Percentiles rank a stretch among this genome's conserved stretches.
phyloP scores from a whole-genome alignment of 2,888 invertebrate species.

The Pachydiplax longipennis region DNA sequence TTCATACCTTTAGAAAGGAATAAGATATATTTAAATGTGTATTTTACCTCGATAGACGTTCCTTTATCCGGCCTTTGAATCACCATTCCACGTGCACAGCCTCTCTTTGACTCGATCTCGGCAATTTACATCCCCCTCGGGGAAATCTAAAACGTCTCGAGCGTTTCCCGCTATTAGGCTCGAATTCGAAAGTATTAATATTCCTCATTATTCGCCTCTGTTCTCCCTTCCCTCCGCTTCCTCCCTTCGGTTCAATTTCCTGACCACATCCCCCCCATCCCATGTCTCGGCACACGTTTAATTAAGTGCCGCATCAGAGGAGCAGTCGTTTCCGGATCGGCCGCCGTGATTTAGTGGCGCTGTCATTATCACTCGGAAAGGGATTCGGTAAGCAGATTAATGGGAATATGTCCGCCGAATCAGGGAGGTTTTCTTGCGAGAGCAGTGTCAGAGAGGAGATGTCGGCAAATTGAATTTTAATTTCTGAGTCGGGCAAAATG shows the following conservation, averaged over 20 bases:
- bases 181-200: conserved; percentile 18
- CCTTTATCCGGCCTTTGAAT: no score
- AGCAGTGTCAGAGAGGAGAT: not conserved
- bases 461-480: not conserved
- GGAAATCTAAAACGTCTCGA: not conserved
- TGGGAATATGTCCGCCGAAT: not conserved
- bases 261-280: not conserved
- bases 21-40: no score
- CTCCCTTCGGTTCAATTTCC: not conserved
- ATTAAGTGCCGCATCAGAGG: conserved; percentile 16
- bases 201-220: not conserved
- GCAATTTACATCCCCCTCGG: not conserved
- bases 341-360: conserved; percentile 23
- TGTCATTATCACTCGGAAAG: conserved; percentile 22
- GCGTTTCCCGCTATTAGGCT: not conserved
- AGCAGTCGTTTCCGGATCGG: conserved; percentile 27
- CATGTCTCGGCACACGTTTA: conserved; percentile 5
- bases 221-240: not conserved
- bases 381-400: conserved; percentile 12
- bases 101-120: not conserved
- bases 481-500: not conserved
- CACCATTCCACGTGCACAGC: not conserved
- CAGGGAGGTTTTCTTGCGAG: not conserved
- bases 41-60: no score
- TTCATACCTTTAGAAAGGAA: no score